Base-by-base conservation (phyloP, 2,113 vertebrate genomes). In the Aleadryas rufinucha region DNA sequence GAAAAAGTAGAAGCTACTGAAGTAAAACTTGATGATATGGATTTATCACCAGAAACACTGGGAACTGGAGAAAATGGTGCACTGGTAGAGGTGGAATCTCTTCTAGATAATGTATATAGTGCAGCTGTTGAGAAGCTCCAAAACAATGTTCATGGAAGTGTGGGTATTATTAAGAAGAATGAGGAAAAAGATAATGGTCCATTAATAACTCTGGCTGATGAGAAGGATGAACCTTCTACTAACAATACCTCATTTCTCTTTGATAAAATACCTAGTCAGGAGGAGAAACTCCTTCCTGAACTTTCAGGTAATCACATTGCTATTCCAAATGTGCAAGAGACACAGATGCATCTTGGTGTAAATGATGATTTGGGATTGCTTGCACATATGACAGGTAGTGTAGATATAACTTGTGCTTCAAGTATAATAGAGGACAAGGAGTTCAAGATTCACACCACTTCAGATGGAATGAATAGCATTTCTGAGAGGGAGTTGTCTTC, bases 1-100 rank as follows among this genome's bases (percentile, higher is more conserved):
- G 99, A 99, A 94, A 99, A 99, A 90, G 99, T 99, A 45, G 99
- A 99, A 96, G 99, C 99, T 69, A 99, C 99, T 2, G 99, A 99
- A 96, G 99, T 99, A 65, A 99, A 99, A 95, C 97, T 99, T 83
- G 99, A 99, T 41, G 99, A 99, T 92, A 98, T 99, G 98, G 99
- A 99, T 97, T 97, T 99, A 83, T 99, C 99, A 69, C 99, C 99
- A 6, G 99, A 99, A 93, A 99, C 98, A 5, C 70, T 98, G 57
- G 98, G 98, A 68, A 97, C 97, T 18, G 98, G 97, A 81, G 99
- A 99, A 97, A 99, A 99, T 22, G 99, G 99, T 66, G 98, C 90
- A 42, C 94, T 99, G 82, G 93, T 99, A 69, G 99, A 98, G 98
- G 99, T 99, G 2, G 99, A 99, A 84, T 99, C 99, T 16, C 98